These are phyloP conservation scores for Periophthalmus modestus DNA, from an alignment of 2,113 vertebrate genomes.

Conservation along the genomic window DNA sequence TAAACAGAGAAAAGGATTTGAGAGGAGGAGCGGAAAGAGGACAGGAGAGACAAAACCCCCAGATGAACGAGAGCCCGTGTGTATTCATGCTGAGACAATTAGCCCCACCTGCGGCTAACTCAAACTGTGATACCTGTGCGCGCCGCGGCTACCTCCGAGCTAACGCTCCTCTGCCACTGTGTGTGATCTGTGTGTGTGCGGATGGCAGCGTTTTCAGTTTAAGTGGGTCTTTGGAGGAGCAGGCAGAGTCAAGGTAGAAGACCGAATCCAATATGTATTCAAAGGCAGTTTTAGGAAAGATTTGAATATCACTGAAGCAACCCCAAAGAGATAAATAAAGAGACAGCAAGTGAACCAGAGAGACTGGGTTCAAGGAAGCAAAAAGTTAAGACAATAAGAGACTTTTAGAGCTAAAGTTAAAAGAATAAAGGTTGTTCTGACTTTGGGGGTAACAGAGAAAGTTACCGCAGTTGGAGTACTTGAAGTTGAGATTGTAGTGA, in stretches of 20 bases:
- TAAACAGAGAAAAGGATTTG: not conserved
- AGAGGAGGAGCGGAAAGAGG: not conserved
- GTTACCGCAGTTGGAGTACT: not conserved
- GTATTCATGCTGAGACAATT: slow-evolving; percentile 44
- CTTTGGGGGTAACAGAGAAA: not conserved
- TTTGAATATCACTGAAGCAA: slow-evolving; percentile 42
- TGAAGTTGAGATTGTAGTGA: not conserved
- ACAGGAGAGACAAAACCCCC: slow-evolving; percentile 1
- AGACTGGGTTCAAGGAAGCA: slow-evolving; percentile 6
- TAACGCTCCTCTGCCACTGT: not conserved
- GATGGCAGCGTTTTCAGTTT: not conserved
- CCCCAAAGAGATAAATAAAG: slow-evolving; percentile 24
- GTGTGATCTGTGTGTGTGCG: not conserved
- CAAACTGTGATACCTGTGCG: slow-evolving; percentile 37
- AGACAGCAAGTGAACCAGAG: slow-evolving; percentile 22
- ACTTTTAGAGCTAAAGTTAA: not conserved
- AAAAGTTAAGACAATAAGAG: not conserved
- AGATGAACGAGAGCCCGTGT: slow-evolving; percentile 26
- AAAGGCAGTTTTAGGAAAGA: slow-evolving; percentile 7
- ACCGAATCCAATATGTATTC: slow-evolving; percentile 9
- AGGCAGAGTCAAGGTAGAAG: not conserved
- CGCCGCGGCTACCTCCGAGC: not conserved
- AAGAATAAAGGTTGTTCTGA: not conserved
- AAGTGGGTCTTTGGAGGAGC: not conserved
- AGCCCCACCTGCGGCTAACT: slow-evolving; percentile 44